Base-by-base conservation (phyloP, 2,888 invertebrate genomes). In the Cristatella mucedo region DNA sequence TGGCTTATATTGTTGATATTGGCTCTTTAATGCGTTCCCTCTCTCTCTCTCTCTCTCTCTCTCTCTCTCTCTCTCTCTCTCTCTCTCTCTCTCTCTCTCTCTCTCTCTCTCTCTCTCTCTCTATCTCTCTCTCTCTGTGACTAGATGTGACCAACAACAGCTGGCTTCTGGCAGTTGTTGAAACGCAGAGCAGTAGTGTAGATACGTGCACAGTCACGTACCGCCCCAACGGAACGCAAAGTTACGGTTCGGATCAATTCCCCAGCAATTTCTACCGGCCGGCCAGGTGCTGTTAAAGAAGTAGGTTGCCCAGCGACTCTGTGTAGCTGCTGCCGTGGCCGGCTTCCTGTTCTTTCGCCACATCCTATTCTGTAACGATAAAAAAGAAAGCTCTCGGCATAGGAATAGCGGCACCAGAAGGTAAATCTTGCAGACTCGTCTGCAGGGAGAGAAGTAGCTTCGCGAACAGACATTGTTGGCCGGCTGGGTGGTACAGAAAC, bases 301-400 rank as follows among this genome's bases (percentile, higher is more conserved):
- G 24, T 36, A 36, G 5, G 6, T 18, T 4, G 19, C n/a, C 36
- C 36, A 36, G 24, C 36, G 26, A 5, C 24, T 22, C n/a, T 18
- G 13, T 18, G 15, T 36, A 4, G 33, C 18, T n/a, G 30, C 26
- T 5, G 22, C 37, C 2, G 13, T 18, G 21, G 40, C 37, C 5
- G 20, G 29, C 7, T 33, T 38, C 11, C 47, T 29, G 5, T 43
- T 41, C 33, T 45, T 45, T 40, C 45, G 40, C 45, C 45, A 45
- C 38, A 45, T 19, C 29, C 45, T 16, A 18, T 45, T 34, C 43
- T 44, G 16, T 4, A 36, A 21, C 7, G n/a, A n/a, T 26, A 26
- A 26, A 26, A 11, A n/a, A 11, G 9, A 26, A n/a, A 26, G n/a
- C 26, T 9, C 26, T 7, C 26, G 26, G n/a, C n/a, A n/a, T 32